These are phyloP conservation scores for Galeopterus variegatus DNA, from an alignment of 2,113 vertebrate species.

Conservation along the genomic window DNA sequence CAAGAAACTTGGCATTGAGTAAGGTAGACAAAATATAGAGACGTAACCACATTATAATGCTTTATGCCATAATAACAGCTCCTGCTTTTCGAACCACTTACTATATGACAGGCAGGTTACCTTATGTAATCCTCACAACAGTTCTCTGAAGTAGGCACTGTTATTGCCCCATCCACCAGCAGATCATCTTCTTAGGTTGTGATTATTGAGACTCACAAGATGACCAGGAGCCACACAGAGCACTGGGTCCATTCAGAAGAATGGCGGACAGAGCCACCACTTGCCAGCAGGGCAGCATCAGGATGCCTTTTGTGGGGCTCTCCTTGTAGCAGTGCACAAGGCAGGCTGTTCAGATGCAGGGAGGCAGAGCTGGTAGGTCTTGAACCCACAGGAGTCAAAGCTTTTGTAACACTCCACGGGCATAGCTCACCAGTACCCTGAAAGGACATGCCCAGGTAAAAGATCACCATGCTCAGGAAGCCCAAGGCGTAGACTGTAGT, in stretches of 20 bases:
- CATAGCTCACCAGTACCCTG: neutral
- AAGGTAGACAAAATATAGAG: neutral
- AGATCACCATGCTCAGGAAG: neutral
- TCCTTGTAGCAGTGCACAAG: neutral
- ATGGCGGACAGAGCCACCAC: neutral
- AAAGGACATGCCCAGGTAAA: neutral
- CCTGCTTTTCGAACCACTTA: neutral
- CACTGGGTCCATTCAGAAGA: neutral
- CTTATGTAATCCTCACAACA: neutral
- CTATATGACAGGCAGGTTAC: neutral
- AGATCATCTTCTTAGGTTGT: neutral
- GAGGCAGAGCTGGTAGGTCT: too few species aligned
- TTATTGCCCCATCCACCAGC: neutral
- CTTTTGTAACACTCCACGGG: neutral
- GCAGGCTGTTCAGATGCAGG: neutral
- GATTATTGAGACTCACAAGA: neutral
- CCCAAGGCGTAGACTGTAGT: neutral
- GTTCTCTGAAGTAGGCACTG: neutral
- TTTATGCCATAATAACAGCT: neutral
- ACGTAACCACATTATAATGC: too few species aligned
- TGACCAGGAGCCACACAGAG: neutral
- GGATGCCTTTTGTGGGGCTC: rapidly evolving
- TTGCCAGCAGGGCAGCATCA: neutral
- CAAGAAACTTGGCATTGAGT: neutral
- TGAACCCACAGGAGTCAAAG: neutral